phyloP scores from a whole-genome alignment of 2,888 invertebrate genomes.

The Trichopria drosophilae region DNA sequence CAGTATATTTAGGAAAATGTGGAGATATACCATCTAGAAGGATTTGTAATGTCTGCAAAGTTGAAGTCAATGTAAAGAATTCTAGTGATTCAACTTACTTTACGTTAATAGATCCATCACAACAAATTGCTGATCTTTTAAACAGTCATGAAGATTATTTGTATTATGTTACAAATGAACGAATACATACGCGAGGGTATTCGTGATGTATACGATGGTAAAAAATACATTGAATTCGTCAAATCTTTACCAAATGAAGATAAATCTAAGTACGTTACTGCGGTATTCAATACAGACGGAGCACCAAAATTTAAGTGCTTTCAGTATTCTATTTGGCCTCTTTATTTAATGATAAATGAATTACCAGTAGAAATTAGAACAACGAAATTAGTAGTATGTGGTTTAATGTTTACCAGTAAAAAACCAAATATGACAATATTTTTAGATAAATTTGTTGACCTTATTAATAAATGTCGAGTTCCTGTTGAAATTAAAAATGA shows the following conservation, averaged over 20 bases:
- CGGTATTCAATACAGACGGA: conserved; percentile 17
- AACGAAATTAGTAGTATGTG: neutral
- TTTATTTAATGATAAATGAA: conserved; percentile 15
- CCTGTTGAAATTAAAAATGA: neutral
- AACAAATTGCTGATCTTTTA: neutral
- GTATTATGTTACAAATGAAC: conserved; percentile 9
- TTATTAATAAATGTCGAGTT: neutral
- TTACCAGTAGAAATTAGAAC: neutral
- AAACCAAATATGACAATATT: conserved; percentile 9
- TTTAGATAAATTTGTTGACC: conserved; percentile 8
- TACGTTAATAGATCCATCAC: too few species aligned
- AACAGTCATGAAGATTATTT: conserved; percentile 10
- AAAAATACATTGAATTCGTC: conserved; percentile 6
- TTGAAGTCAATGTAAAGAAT: neutral
- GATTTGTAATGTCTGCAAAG: neutral
- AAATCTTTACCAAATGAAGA: conserved; percentile 4
- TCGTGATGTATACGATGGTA: conserved; percentile 9
- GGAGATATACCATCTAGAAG: neutral
- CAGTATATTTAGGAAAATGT: neutral
- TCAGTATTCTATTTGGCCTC: conserved; percentile 16
- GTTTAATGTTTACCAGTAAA: conserved; percentile 4
- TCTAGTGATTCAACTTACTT: neutral
- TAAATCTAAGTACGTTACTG: conserved; percentile 1
- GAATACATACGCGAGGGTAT: neutral
- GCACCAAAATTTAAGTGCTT: conserved; percentile 8